Evolutionary conservation across 35 echinoderm and acorn worm species (phyloP), one percentile per base, ranked within the genome.

Genomic region (Apostichopus japonicus): DNA sequence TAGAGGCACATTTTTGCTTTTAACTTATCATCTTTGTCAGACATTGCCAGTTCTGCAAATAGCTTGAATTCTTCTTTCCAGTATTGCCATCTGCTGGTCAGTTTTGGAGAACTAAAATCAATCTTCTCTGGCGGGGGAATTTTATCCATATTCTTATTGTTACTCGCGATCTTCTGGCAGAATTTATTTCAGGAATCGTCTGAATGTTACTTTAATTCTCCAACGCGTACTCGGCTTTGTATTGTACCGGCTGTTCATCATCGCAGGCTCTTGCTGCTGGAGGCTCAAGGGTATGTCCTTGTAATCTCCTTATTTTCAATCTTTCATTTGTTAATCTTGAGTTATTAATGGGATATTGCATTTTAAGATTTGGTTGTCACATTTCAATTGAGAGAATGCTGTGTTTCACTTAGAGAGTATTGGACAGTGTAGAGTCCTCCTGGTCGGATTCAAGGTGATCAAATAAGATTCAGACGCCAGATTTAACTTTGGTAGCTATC

Each of bases 1-100:
- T 87, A 87, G 7, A 87, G 21, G 54, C 57, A 87, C 58, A 87
- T 56, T 65, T 87, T 87, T 17, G 58, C 84, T 65, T 87, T 87
- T 5, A 65, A 14, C 13, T 11, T 65, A 22, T 87, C 84, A 61
- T 87, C 79, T 25, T 87, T 87, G 5, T 22, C 84, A 15, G 9
- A 1, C 84, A 87, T 87, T 6, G 84, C 84, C 14, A 87, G 84
- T 59, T 87, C 84, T 56, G 58, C 13, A 87, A 62, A 87, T 9
- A 87, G 54, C 6, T 65, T 56, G 24, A 87, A 87, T 65, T 87
- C 58, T 11, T 87, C 84, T 61, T 65, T 87, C 83, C 58, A 73
- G 5, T 73, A 16, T 22, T 19, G 16, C 71, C 71, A 24, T 19
- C 71, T 15, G 14, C 3, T 75, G 5, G 71, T 1, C 7, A 75